A percentile compares a stretch with the other conserved stretches of the same genome.
Evolutionary conservation across 1,140 invertebrate species (phyloP).

Genomic region (Neodiprion lecontei): DNA sequence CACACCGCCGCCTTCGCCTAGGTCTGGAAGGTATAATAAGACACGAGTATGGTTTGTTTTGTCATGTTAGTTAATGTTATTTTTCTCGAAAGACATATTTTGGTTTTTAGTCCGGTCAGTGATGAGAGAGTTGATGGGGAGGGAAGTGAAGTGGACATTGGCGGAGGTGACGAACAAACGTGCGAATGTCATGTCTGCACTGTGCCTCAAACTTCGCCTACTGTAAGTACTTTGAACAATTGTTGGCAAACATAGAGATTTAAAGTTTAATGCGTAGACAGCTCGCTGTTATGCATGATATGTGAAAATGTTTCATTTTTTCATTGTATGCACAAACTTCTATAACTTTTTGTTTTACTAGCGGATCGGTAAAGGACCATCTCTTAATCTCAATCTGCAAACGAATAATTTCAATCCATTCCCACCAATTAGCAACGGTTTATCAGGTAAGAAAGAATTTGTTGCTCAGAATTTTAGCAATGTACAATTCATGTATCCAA

Average conservation of each 20-base stretch:
- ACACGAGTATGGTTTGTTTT: not conserved
- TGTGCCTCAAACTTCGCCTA: slow-evolving; percentile 16
- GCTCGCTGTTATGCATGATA: no score
- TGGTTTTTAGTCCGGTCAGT: slow-evolving; percentile 1
- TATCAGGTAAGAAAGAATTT: not conserved
- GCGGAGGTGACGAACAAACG: slow-evolving; percentile 20
- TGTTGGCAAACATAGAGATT: not conserved
- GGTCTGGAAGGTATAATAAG: not conserved
- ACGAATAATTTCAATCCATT: slow-evolving; percentile 20
- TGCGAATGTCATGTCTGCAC: slow-evolving; percentile 44
- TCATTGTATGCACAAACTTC: not conserved
- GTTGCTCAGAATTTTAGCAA: not conserved
- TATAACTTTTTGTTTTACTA: not conserved
- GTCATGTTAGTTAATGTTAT: not conserved
- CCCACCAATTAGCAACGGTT: slow-evolving; percentile 25
- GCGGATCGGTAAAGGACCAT: slow-evolving; percentile 3
- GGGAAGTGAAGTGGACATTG: slow-evolving; percentile 8
- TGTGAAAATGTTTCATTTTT: no score
- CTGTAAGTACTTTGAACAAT: not conserved
- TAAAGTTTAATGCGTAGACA: no score
- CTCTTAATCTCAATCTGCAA: slow-evolving; percentile 16
- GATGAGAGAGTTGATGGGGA: slow-evolving; percentile 13
- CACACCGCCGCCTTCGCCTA: not conserved
- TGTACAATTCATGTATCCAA: not conserved
- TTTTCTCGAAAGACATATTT: not conserved